These are phyloP conservation scores for Chiloscyllium plagiosum DNA, from an alignment of 2,113 vertebrate species.

Conservation along the genomic window DNA sequence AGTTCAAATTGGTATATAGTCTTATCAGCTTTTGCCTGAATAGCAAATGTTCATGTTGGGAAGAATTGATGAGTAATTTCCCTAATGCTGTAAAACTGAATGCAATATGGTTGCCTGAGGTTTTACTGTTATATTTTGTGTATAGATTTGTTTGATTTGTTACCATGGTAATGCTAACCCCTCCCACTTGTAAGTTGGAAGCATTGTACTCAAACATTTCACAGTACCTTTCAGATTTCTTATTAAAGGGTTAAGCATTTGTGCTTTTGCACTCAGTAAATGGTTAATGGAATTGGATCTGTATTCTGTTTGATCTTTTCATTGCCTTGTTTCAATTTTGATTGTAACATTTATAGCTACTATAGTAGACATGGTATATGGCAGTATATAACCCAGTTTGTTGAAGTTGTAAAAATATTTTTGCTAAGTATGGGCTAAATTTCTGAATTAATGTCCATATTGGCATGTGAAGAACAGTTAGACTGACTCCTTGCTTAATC, in stretches of 20 bases:
- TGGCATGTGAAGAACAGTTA: slow-evolving; percentile 15
- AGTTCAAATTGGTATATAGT: background rate
- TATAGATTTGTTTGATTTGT: background rate
- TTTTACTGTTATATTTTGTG: background rate
- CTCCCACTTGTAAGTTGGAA: background rate
- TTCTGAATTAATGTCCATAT: slow-evolving; percentile 6
- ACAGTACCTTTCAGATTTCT: slow-evolving; percentile 7
- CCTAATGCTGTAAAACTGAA: background rate
- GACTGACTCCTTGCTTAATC: background rate
- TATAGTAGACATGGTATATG: background rate
- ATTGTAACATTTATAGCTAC: background rate
- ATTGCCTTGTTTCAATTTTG: slow-evolving; percentile 4
- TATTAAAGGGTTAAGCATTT: background rate
- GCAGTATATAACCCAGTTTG: background rate
- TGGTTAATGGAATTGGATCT: background rate
- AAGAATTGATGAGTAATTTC: background rate
- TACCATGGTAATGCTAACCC: slow-evolving; percentile 9
- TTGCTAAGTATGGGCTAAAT: background rate
- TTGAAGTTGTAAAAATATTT: background rate
- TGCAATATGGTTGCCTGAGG: background rate
- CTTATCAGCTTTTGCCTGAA: background rate
- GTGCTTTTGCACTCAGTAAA: background rate
- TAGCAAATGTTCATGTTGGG: background rate
- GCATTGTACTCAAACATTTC: background rate
- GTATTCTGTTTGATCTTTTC: slow-evolving; percentile 7